phyloP scores from a whole-genome alignment of 1,140 invertebrate species.

The Hycleus phaleratus region DNA sequence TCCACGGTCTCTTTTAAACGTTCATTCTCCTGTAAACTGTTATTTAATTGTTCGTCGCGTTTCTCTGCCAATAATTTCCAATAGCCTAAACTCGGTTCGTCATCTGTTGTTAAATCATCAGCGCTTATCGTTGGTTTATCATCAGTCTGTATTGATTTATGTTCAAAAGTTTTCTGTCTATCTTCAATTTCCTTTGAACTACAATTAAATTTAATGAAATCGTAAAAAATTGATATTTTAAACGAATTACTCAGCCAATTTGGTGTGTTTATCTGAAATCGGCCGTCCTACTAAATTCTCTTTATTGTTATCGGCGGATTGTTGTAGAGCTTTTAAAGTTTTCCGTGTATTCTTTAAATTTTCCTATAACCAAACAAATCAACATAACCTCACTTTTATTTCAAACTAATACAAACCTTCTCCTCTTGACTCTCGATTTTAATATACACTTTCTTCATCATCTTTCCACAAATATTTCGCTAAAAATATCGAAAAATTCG shows the following conservation, averaged over 20 bases:
- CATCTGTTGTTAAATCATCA: conserved; percentile 55
- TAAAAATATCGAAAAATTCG: neutral
- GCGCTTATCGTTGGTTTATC: conserved; percentile 45
- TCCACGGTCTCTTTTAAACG: conserved; percentile 46
- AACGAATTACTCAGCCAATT: conserved; percentile 24
- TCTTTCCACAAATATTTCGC: neutral
- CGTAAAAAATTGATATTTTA: neutral
- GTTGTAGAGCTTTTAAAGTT: conserved; percentile 55
- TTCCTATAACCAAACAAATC: conserved; percentile 33
- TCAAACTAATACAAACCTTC: conserved; percentile 30
- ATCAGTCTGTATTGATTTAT: conserved; percentile 50
- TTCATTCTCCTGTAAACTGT: conserved; percentile 57
- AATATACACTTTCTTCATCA: conserved; percentile 38
- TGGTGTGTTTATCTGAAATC: conserved; percentile 21
- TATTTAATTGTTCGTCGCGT: conserved; percentile 53
- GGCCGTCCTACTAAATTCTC: conserved; percentile 55
- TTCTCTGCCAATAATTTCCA: conserved; percentile 61
- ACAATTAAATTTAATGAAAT: neutral
- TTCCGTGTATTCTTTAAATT: conserved; percentile 46
- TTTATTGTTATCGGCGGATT: conserved; percentile 48
- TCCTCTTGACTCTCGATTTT: conserved; percentile 44
- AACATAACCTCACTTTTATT: conserved; percentile 6
- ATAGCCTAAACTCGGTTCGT: conserved; percentile 57
- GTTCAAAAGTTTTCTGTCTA: conserved; percentile 39
- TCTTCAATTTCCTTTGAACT: conserved; percentile 12